phyloP scores from a whole-genome alignment of 2,113 vertebrate genomes.

The Scartelaos histophorus region DNA sequence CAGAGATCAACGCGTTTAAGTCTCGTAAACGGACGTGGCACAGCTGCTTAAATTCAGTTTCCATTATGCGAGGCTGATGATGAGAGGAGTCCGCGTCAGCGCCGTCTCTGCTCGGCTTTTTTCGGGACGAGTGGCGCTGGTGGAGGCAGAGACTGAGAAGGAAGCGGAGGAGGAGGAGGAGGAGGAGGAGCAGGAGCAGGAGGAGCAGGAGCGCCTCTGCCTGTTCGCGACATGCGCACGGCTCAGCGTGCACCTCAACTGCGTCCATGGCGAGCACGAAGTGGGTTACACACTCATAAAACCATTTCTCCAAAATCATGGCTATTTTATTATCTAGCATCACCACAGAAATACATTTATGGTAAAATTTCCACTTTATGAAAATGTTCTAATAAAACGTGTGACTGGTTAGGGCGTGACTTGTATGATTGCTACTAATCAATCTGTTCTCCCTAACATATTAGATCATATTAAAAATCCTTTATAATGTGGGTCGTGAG shows the following conservation, averaged over 20 bases:
- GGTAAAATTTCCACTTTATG: background rate
- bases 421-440: background rate
- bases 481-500: background rate
- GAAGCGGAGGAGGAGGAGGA: conserved; percentile 47
- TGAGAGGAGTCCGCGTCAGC: conserved; percentile 46
- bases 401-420: background rate
- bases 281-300: conserved; percentile 8
- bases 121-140: conserved; percentile 47
- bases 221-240: conserved; percentile 37
- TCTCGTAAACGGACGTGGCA: conserved; percentile 35
- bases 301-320: background rate
- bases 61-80: conserved; percentile 52
- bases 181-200: conserved; percentile 31
- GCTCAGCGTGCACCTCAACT: conserved; percentile 32
- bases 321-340: background rate
- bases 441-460: background rate
- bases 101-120: conserved; percentile 48
- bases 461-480: conserved; percentile 1
- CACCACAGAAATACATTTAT: background rate
- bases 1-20: conserved; percentile 37
- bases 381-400: background rate
- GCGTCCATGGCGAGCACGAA: conserved; percentile 34
- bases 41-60: conserved; percentile 48
- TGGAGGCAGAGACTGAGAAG: conserved; percentile 18
- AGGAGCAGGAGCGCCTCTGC: conserved; percentile 43